phyloP scores from a whole-genome alignment of 2,888 invertebrate species.

The Strigamia maritima region DNA sequence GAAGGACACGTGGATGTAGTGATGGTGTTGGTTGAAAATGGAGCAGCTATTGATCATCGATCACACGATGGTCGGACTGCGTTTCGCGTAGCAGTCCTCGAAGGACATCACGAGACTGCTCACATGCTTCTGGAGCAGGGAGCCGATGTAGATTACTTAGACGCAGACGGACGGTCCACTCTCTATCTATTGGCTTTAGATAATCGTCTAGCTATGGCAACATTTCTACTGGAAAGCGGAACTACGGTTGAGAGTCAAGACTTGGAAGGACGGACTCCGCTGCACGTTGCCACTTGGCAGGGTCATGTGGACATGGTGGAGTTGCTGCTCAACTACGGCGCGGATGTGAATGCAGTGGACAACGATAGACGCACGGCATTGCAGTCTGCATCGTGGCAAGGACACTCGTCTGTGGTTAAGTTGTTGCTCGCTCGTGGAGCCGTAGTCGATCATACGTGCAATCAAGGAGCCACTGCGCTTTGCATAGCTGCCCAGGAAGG shows the following conservation, averaged over 20 bases:
- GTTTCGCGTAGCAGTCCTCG: constrained; percentile 71
- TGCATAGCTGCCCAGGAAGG: constrained; percentile 94
- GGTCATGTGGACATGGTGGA: constrained; percentile 92
- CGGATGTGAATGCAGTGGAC: constrained; percentile 83
- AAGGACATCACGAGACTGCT: constrained; percentile 73
- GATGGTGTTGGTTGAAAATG: constrained; percentile 68
- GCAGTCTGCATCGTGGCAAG: constrained; percentile 95
- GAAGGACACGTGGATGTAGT: constrained; percentile 74
- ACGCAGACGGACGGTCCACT: constrained; percentile 88
- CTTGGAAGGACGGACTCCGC: constrained; percentile 82
- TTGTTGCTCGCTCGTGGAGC: constrained; percentile 74
- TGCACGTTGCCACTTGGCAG: constrained; percentile 90
- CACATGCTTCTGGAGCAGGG: constrained; percentile 67
- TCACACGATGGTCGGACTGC: constrained; percentile 90
- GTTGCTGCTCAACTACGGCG: constrained; percentile 75
- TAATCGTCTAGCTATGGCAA: constrained; percentile 56
- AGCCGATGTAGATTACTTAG: constrained; percentile 81
- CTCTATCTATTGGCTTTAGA: constrained; percentile 87
- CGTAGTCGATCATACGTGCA: constrained; percentile 81
- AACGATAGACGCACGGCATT: constrained; percentile 82
- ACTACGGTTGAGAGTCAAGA: constrained; percentile 84
- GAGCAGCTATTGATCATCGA: constrained; percentile 75
- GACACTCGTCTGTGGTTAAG: constrained; percentile 78
- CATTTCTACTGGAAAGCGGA: constrained; percentile 60
- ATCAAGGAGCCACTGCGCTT: constrained; percentile 91